Evolutionary conservation across 2,797 vertebrate genomes (phyloP).

Genomic region (Coccyzus lansbergi): DNA sequence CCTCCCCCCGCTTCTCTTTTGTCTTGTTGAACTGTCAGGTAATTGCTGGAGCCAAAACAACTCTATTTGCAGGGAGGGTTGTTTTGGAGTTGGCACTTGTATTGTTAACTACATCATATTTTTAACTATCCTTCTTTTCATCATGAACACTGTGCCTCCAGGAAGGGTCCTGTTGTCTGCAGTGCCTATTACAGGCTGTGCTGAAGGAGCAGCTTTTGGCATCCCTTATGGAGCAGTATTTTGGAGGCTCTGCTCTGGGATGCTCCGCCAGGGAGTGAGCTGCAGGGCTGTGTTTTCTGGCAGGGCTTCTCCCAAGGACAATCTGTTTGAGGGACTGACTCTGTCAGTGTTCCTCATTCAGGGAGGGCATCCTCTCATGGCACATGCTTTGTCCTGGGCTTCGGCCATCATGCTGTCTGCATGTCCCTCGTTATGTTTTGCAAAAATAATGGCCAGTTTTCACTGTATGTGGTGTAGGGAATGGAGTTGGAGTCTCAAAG

Average conservation of each 20-base stretch:
- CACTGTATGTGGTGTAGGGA: background rate
- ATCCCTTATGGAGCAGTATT: background rate
- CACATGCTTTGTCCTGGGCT: background rate
- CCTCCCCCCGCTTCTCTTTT: background rate
- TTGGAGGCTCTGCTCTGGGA: background rate
- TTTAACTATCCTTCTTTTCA: background rate
- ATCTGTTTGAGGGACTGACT: background rate
- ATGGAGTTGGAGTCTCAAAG: background rate
- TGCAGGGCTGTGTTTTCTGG: conserved; percentile 11
- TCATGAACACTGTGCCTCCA: background rate
- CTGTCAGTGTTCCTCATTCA: background rate
- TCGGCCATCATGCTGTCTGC: background rate
- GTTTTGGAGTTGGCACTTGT: background rate
- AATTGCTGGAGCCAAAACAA: conserved; percentile 26
- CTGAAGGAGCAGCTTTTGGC: background rate
- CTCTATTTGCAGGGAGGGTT: background rate
- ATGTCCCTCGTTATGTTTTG: background rate
- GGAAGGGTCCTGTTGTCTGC: background rate
- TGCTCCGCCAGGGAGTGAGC: background rate
- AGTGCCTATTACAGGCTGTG: background rate
- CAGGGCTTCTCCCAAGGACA: background rate
- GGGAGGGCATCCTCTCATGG: background rate
- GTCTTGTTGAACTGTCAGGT: conserved; percentile 39
- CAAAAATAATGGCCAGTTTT: background rate
- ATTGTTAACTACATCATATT: background rate